A percentile compares a stretch with the other conserved stretches of the same genome.
phyloP scores from a whole-genome alignment of 2,888 invertebrate genomes.

The Strigamia maritima region DNA sequence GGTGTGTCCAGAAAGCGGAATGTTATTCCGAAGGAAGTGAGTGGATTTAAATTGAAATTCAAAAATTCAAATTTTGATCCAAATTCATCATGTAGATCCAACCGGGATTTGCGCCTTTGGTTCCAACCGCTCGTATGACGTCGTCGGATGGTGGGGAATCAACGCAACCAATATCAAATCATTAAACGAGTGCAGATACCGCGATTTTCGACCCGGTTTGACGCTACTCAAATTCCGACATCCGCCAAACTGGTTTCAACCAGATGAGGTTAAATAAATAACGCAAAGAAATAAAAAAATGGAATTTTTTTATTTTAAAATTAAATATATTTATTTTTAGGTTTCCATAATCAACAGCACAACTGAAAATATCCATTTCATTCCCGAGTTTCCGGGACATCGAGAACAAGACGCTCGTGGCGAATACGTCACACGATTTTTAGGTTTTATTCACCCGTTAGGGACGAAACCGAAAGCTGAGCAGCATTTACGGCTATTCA shows the following conservation, averaged over 20 bases:
- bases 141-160: slow-evolving; percentile 86
- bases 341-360: slow-evolving; percentile 80
- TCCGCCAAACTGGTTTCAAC: slow-evolving; percentile 81
- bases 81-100: slow-evolving; percentile 62
- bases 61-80: too few species aligned
- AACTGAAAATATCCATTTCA: slow-evolving; percentile 68
- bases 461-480: slow-evolving; percentile 44
- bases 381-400: slow-evolving; percentile 59
- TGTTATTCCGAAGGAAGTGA: slow-evolving; percentile 80
- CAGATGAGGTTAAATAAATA: slow-evolving; percentile 65
- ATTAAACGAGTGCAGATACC: slow-evolving; percentile 69
- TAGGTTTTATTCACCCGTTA: slow-evolving; percentile 79
- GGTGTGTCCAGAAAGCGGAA: slow-evolving; percentile 89
- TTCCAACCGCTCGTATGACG: slow-evolving; percentile 76
- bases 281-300: not conserved
- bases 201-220: slow-evolving; percentile 72
- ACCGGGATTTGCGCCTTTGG: slow-evolving; percentile 74
- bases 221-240: slow-evolving; percentile 84
- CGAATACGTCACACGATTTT: slow-evolving; percentile 69
- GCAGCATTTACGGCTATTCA: slow-evolving; percentile 39
- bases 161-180: slow-evolving; percentile 69
- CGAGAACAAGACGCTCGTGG: slow-evolving; percentile 56
- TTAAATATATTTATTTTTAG: too few species aligned
- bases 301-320: too few species aligned
- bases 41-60: slow-evolving; percentile 39